A percentile compares a stretch with the other conserved stretches of the same genome.
Evolutionary conservation across 2,797 vertebrate genomes (phyloP).

Genomic region (Pampus argenteus): DNA sequence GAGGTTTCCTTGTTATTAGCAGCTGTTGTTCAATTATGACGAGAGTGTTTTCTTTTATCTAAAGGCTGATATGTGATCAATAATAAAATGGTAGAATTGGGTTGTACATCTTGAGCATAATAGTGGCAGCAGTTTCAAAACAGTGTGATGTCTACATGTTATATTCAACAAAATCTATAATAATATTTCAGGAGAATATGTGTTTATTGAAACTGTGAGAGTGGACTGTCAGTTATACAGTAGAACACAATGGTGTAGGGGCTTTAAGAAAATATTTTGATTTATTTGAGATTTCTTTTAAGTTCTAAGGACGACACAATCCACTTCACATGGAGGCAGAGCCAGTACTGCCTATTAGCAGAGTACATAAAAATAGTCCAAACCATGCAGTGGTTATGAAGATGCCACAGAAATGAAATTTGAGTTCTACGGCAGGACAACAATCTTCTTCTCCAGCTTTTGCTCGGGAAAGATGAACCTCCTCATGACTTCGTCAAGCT

Average conservation of each 20-base stretch:
- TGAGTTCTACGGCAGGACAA: slow-evolving; percentile 87
- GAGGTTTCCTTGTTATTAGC: neutral
- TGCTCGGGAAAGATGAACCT: slow-evolving; percentile 89
- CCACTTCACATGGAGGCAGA: neutral
- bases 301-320: neutral
- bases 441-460: slow-evolving; percentile 93
- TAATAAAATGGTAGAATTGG: neutral
- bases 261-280: neutral
- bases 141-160: neutral
- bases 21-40: neutral
- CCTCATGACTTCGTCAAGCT: slow-evolving; percentile 89
- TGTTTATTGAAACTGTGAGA: slow-evolving; percentile 9
- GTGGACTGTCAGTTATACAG: neutral
- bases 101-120: neutral
- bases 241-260: neutral
- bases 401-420: neutral
- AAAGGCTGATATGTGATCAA: neutral
- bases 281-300: too few relatives aligned
- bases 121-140: neutral
- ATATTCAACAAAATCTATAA: neutral
- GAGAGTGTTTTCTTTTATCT: neutral
- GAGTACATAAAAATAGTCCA: neutral
- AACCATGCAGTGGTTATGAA: neutral
- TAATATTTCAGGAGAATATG: neutral
- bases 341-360: neutral